Evolutionary conservation across 2,113 vertebrate species (phyloP).

Genomic region (Meleagris gallopavo): DNA sequence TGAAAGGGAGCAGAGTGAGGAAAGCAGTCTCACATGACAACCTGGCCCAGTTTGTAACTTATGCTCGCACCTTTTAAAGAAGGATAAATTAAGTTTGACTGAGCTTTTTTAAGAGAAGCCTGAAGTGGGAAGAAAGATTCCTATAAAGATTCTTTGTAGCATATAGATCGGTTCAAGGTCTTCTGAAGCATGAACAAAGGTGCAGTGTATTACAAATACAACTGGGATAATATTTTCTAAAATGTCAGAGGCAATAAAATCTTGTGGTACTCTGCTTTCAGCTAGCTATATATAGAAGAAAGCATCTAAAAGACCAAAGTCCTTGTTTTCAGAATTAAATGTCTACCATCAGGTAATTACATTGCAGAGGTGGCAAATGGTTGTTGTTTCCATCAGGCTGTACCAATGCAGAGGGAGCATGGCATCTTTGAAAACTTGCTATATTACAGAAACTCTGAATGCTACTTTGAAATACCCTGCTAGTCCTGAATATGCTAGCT

Average conservation of each 20-base stretch:
- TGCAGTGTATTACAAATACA: background rate
- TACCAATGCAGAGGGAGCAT: accelerated
- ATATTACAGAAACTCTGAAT: background rate
- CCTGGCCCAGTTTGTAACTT: background rate
- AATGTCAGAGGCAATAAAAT: slow-evolving; percentile 21
- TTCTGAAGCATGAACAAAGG: background rate
- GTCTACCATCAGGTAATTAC: background rate
- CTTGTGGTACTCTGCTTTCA: background rate
- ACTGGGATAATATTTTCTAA: background rate
- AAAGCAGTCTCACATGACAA: background rate
- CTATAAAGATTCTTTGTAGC: background rate
- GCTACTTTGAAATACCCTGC: background rate
- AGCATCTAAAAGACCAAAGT: background rate
- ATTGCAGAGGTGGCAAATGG: slow-evolving; percentile 13
- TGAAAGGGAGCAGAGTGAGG: background rate
- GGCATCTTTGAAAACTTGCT: background rate
- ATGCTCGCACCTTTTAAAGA: background rate
- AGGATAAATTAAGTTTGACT: background rate
- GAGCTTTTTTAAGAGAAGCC: background rate
- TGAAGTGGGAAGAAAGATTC: slow-evolving; percentile 26
- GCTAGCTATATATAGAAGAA: background rate
- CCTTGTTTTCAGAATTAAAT: background rate
- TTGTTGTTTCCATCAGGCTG: background rate
- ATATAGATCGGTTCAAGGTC: background rate
- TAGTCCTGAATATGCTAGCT: background rate